Evolutionary conservation across 2,888 invertebrate species (phyloP).

Genomic region (Tinea semifulvella): DNA sequence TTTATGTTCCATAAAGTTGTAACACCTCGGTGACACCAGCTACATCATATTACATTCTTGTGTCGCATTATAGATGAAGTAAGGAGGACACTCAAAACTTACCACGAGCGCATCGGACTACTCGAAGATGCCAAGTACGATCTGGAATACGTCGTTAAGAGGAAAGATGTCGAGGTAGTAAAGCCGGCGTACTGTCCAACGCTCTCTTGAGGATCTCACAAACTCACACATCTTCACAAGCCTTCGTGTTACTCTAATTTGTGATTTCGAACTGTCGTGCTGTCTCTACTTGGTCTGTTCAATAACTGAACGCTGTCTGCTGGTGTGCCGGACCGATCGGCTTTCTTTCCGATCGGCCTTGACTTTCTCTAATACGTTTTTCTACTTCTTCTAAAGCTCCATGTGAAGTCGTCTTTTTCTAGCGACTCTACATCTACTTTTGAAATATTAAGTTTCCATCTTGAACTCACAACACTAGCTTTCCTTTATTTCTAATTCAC

Average conservation of each 20-base stretch:
- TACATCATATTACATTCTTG: conserved; percentile 20
- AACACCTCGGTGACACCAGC: background rate
- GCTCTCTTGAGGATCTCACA: conserved; percentile 53
- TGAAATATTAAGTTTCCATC: conserved; percentile 36
- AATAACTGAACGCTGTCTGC: conserved; percentile 38
- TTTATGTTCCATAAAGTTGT: conserved; percentile 9
- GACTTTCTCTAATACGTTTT: conserved; percentile 46
- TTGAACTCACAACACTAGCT: conserved; percentile 35
- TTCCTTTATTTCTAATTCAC: conserved; percentile 4
- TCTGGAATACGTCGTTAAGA: conserved; percentile 97
- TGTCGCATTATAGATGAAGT: conserved; percentile 75
- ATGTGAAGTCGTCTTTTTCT: conserved; percentile 42
- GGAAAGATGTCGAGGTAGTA: conserved; percentile 98
- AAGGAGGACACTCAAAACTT: conserved; percentile 80
- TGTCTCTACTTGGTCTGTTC: conserved; percentile 48
- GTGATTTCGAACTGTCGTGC: conserved; percentile 51
- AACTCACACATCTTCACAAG: conserved; percentile 47
- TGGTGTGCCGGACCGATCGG: conserved; percentile 31
- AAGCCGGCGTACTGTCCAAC: conserved; percentile 37
- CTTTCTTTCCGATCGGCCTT: conserved; percentile 27
- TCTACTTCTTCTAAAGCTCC: conserved; percentile 44
- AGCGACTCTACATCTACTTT: conserved; percentile 42
- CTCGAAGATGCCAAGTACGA: conserved; percentile 98
- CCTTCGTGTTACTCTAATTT: conserved; percentile 45
- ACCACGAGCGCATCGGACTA: conserved; percentile 86